Base-by-base conservation (phyloP, 2,888 invertebrate genomes). In the Leptinotarsa juncta region DNA sequence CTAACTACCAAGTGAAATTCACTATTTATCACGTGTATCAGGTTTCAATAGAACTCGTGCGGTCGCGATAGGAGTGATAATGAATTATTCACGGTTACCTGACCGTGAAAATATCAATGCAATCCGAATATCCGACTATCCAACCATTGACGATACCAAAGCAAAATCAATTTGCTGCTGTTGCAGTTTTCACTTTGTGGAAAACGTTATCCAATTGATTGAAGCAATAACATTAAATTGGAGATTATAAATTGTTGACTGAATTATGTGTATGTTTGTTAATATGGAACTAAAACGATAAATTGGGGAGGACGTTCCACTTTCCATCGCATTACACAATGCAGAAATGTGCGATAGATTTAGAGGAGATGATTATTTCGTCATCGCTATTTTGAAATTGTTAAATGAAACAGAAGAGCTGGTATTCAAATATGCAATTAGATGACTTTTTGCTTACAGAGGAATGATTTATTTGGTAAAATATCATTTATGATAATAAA, bases 71-170 rank as follows among this genome's bases (percentile, higher is more conserved):
- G 60, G 50, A 70, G 26, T 70, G 55, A 67, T 42, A 73, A 75
- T 77, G 53, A 77, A 74, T 77, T 75, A 77, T 77, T 75, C 55
- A 77, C 20, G 66, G 67, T 49, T 15, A 71, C 48, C 65, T 78
- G 74, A 68, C 74, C 70, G 74, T 74, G 74, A 72, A 72, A 66
- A 49, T 53, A 20, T 69, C 69, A 57, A 18, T 69, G 69, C 69
- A 69, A 57, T 53, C 12, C 51, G 67, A 67, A 51, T 51, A 67
- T 67, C 42, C 62, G 32, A 62, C 62, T 32, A 62, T 18, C 62
- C 62, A 62, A 62, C 62, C 42, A 62, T 62, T 62, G 42, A 62
- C 62, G 62, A 62, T 62, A 12, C 42, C 42, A 62, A 42, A 62
- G 62, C 32, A 42, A 42, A 62, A 62, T 62, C 62, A 62, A 62